phyloP scores from a whole-genome alignment of 2,113 vertebrate species.

The Oncorhynchus tshawytscha region DNA sequence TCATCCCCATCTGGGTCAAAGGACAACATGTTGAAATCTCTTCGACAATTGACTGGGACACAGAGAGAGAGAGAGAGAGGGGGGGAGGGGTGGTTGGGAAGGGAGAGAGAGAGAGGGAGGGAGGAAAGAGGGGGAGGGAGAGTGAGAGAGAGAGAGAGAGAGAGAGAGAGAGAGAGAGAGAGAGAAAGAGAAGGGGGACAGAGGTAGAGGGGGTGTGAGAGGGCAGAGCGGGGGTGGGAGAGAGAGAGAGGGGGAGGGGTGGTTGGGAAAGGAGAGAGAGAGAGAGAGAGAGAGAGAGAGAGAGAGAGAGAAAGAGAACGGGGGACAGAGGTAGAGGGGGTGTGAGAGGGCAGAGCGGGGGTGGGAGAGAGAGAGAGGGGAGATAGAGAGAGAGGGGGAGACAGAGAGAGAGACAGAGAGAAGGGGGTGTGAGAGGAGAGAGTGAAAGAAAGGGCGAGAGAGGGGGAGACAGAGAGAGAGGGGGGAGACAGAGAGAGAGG shows the following conservation, averaged over 20 bases:
- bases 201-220: neutral
- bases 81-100: too few relatives aligned
- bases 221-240: neutral
- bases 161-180: too few relatives aligned
- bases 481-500: neutral
- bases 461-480: neutral
- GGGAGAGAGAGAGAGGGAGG: neutral
- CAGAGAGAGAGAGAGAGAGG: neutral
- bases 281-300: too few relatives aligned
- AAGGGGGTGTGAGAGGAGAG: neutral
- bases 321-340: neutral
- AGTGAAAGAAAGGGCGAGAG: neutral
- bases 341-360: neutral
- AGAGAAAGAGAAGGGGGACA: neutral
- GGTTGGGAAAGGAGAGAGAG: too few relatives aligned
- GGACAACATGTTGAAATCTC: neutral
- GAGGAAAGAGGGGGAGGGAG: too few relatives aligned
- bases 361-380: neutral
- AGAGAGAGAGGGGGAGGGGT: fast-evolving
- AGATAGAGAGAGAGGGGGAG: neutral
- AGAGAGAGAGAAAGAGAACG: too few relatives aligned
- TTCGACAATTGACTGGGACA: slow-evolving; percentile 5
- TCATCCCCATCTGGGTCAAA: neutral
- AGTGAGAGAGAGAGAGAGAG: too few relatives aligned
- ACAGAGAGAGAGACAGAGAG: neutral